Evolutionary conservation across 2,113 vertebrate genomes (phyloP), one percentile per base, ranked within the genome.

Genomic region (Hypocryptadius cinnamomeus): DNA sequence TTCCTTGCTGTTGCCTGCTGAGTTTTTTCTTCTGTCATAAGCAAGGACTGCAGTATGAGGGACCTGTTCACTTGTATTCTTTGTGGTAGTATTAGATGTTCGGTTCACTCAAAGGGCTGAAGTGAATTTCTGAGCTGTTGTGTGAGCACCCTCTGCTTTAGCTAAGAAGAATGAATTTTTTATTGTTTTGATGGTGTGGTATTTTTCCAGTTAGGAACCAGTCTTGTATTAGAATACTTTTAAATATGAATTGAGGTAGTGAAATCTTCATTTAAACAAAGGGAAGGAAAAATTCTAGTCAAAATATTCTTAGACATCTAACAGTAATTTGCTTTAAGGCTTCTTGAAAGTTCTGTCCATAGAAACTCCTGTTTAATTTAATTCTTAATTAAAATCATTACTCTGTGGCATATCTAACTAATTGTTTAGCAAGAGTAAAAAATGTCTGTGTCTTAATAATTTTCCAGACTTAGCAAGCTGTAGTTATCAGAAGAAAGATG

Each of bases 371-470:
- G 13, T 72, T 81, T 86, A 92, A 89, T 86, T 63, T 60, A 56
- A 82, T 95, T 80, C 54, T 79, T 96, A 92, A 87, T 94, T 92
- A 69, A 86, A 96, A 82, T 89, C 35, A 72, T 77, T 92, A 78
- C 68, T 96, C 81, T 64, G 31, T 77, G n/a, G 53, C 48, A 42
- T 72, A 83, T 93, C 65, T 84, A 83, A 81, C 47, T 82, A 71
- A 78, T 57, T 71, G 22, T 77, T 94, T 96, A 90, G 87, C 13
- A 48, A 50, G 66, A 94, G 30, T 83, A 74, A 94, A 85, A 81
- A 85, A 89, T 87, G 74, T 45, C 85, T 81, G 48, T 59, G 64
- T 90, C 51, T 86, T 92, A 79, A 72, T 96, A 93, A 96, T 93
- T 97, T 94, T 92, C 42, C 66, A 88, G 69, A 45, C 42, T 94